phyloP scores from a whole-genome alignment of 2,113 vertebrate genomes.

The Garra rufa region DNA sequence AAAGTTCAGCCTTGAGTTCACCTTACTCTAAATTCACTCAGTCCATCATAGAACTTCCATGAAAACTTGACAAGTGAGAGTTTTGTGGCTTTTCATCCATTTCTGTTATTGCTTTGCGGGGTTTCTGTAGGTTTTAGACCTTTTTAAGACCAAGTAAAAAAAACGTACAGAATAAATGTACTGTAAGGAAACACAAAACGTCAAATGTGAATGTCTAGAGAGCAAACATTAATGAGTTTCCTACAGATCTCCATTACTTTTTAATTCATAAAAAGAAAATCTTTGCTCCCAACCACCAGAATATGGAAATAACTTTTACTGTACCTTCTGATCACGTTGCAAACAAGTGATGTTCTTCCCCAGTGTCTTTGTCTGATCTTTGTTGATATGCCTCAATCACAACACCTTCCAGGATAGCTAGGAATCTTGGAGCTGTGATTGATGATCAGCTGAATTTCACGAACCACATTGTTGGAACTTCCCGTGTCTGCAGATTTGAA shows the following conservation, averaged over 20 bases:
- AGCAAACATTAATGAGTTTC: background rate
- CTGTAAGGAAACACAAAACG: background rate
- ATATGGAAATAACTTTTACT: background rate
- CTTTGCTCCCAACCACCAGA: too few relatives aligned
- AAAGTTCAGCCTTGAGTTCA: background rate
- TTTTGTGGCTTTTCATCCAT: background rate
- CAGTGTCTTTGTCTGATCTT: too few relatives aligned
- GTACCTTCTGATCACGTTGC: background rate
- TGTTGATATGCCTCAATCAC: too few relatives aligned
- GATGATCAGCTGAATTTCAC: too few relatives aligned
- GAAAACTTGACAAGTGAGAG: background rate
- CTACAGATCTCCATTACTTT: background rate
- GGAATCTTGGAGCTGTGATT: too few relatives aligned
- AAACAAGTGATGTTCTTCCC: background rate
- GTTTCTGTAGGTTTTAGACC: background rate
- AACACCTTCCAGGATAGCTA: too few relatives aligned
- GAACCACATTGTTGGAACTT: too few relatives aligned
- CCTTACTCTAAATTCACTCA: background rate
- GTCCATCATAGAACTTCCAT: background rate
- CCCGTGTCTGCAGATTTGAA: too few relatives aligned
- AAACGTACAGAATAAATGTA: background rate
- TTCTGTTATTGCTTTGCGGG: background rate
- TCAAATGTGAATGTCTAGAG: background rate
- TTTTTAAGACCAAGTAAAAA: background rate
- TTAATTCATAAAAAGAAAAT: background rate